Evolutionary conservation across 2,888 invertebrate genomes (phyloP).

Genomic region (Caenorhabditis macrosperma): DNA sequence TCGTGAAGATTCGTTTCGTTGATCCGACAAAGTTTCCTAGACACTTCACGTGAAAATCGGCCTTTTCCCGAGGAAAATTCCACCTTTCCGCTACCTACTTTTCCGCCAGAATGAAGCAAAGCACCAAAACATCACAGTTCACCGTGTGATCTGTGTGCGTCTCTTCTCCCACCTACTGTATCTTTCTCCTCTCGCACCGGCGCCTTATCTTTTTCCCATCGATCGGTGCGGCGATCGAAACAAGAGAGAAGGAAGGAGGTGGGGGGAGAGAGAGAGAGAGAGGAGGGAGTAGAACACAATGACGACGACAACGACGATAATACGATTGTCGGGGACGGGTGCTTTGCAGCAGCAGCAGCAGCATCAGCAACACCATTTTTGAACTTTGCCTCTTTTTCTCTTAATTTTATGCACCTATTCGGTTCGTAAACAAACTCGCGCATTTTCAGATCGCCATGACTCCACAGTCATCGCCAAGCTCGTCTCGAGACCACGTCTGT

Average conservation of each 20-base stretch:
- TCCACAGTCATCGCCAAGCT: conserved; percentile 42
- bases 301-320: background rate
- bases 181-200: conserved; percentile 4
- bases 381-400: background rate
- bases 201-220: conserved; percentile 17
- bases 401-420: too few relatives aligned
- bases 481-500: conserved; percentile 64
- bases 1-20: too few relatives aligned
- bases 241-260: background rate
- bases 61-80: too few relatives aligned
- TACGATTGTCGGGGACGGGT: background rate
- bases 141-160: conserved; percentile 16
- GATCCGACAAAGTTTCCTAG: too few relatives aligned
- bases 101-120: too few relatives aligned
- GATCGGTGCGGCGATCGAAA: background rate
- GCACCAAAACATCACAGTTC: conserved; percentile 54
- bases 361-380: too few relatives aligned
- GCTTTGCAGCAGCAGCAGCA: too few relatives aligned
- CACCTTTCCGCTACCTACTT: too few relatives aligned
- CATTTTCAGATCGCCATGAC: conserved; percentile 7
- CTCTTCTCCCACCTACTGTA: background rate
- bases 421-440: background rate
- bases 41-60: too few relatives aligned
- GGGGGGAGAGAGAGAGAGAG: background rate
- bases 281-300: background rate